phyloP scores from a whole-genome alignment of 2,797 vertebrate species.

The Perodicticus potto region DNA sequence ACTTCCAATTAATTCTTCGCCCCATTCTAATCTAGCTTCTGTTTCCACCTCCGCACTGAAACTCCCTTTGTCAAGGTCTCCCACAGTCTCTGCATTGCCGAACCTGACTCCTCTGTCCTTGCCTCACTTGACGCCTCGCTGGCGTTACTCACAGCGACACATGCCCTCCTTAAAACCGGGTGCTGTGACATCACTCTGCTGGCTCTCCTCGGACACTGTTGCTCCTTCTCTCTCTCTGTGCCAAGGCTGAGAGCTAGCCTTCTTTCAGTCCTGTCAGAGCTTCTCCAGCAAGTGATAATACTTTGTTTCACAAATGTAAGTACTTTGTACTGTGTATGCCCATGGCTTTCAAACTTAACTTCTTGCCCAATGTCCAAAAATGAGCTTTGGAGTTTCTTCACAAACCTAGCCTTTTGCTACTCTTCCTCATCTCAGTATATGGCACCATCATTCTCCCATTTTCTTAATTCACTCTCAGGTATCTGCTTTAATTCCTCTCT shows the following conservation, averaged over 20 bases:
- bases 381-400: slow-evolving; percentile 14
- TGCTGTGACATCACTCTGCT: not conserved
- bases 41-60: not conserved
- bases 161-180: not conserved
- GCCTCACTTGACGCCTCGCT: not conserved
- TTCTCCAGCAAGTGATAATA: not conserved
- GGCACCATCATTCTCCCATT: not conserved
- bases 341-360: slow-evolving; percentile 36
- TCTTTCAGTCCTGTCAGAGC: not conserved
- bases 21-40: not conserved
- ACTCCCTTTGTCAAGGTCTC: slow-evolving; percentile 12
- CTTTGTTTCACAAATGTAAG: not conserved
- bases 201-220: slow-evolving; percentile 2
- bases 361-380: not conserved
- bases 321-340: not conserved
- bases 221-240: not conserved
- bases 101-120: not conserved
- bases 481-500: not conserved
- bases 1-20: slow-evolving; percentile 11
- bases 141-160: not conserved
- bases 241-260: not conserved
- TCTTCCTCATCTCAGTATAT: not conserved
- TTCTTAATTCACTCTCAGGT: not conserved
- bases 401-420: not conserved
- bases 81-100: not conserved